Percentiles rank a stretch among this genome's conserved stretches.
Evolutionary conservation across 1,140 invertebrate genomes (phyloP).

Genomic region (Ladona fulva): DNA sequence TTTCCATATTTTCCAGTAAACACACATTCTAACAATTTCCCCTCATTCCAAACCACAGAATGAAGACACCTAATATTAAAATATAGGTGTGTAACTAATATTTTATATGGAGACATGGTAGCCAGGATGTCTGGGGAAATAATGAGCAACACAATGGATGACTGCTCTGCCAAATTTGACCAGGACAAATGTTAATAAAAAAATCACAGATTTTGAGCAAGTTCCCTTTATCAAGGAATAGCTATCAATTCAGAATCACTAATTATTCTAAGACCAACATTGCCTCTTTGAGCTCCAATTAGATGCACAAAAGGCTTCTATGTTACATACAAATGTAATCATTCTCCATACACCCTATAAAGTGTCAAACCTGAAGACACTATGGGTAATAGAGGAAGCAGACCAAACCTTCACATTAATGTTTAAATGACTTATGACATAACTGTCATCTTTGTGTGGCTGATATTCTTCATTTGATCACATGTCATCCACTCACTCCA

Average conservation of each 20-base stretch:
- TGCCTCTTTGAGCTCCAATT: neutral
- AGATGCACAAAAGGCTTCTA: neutral
- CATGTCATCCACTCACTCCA: no score
- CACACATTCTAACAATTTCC: neutral
- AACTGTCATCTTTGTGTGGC: no score
- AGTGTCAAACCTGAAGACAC: neutral
- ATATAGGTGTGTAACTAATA: neutral
- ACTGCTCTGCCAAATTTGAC: constrained; percentile 5
- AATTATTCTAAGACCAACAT: neutral
- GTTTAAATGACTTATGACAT: neutral
- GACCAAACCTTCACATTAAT: neutral
- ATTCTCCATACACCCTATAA: neutral
- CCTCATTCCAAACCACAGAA: neutral
- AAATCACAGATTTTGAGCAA: constrained; percentile 3
- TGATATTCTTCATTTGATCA: no score
- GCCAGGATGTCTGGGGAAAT: neutral
- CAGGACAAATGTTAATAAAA: neutral
- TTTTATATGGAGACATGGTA: no score
- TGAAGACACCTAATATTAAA: neutral
- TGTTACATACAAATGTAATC: neutral
- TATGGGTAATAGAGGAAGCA: neutral
- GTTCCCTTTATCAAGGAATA: neutral
- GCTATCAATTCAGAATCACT: neutral
- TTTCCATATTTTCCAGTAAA: no score
- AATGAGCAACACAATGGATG: neutral